Base-by-base conservation (phyloP, 2,113 vertebrate species). In the Pleuronectes platessa region DNA sequence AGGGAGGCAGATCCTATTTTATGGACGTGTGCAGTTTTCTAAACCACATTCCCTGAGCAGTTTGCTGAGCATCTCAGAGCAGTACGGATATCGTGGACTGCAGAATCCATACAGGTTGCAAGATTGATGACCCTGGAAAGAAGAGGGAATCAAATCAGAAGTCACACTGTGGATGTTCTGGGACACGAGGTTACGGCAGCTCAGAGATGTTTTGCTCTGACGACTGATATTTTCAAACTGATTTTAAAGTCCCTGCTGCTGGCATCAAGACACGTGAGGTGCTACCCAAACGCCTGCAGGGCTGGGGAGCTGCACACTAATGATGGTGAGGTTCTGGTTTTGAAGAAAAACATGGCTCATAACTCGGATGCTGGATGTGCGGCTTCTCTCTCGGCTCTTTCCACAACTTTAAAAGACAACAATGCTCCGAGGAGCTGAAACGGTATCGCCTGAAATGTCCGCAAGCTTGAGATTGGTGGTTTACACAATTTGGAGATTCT, bases 81-180 rank as follows among this genome's bases (percentile, higher is more conserved):
- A 18, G 7, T 53, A 53, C 9, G 20, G 6, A 54, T n/a, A 21
- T 17, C 6, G 45, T 17, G 3, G 65, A 81, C n/a, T 45, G 61
- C 71, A 40, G 75, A 56, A 9, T 23, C 20, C 42, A 53, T 21
- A 37, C 35, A 42, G 60, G 42, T 23, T 23, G 51, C 14, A 20
- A 66, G 66, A 82, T 74, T 23, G 21, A 53, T 8, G 26, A 53
- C 35, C 15, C 42, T 24, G 40, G 61, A 31, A 31, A 31, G 60
- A 37, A 51, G 58, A 71, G 27, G n/a, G 51, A 31, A 71, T 66
- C 24, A 42, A 42, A 74, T 53, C 18, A 65, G 10, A 23, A 65
- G 71, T 53, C 21, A n/a, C 37, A 51, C 23, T 53, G 12, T 59
- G 20, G 61, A 76, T 24, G 27, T 0, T 20, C 20, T 23, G 4